Percentiles rank a stretch among this genome's conserved stretches.
phyloP scores from a whole-genome alignment of 2,888 invertebrate species.

The Colostygia pectinataria region DNA sequence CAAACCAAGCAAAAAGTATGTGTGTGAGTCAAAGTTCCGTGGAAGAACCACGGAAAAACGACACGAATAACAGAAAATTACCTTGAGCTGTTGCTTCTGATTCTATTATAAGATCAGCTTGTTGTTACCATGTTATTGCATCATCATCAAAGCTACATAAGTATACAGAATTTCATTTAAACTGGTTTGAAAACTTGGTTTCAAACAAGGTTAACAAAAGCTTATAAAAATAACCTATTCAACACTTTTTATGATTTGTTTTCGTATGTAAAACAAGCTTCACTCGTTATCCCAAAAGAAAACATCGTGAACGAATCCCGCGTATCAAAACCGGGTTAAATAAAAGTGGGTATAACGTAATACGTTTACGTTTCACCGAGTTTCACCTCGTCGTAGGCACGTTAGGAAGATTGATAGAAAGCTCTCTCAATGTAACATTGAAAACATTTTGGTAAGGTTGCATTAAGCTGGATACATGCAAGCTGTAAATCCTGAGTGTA shows the following conservation, averaged over 20 bases:
- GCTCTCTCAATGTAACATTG: slow-evolving; percentile 10
- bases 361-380: slow-evolving; percentile 20
- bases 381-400: slow-evolving; percentile 7
- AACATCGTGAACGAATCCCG: slow-evolving; percentile 13
- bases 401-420: slow-evolving; percentile 23
- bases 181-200: background rate
- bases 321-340: slow-evolving; percentile 19
- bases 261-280: background rate
- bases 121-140: no score
- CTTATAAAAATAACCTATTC: no score
- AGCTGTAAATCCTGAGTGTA: no score
- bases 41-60: no score
- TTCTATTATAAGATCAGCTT: no score
- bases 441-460: slow-evolving; percentile 9
- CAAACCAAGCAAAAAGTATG: no score
- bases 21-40: no score
- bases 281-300: slow-evolving; percentile 3
- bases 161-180: no score
- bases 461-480: slow-evolving; percentile 1
- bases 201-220: no score
- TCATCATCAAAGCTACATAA: no score
- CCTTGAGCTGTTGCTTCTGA: no score
- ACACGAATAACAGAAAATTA: no score
- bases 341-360: slow-evolving; percentile 28
- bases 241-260: background rate